Evolutionary conservation across 53 echinoderm and acorn worm species (phyloP).

Genomic region (Holothuria scabra): DNA sequence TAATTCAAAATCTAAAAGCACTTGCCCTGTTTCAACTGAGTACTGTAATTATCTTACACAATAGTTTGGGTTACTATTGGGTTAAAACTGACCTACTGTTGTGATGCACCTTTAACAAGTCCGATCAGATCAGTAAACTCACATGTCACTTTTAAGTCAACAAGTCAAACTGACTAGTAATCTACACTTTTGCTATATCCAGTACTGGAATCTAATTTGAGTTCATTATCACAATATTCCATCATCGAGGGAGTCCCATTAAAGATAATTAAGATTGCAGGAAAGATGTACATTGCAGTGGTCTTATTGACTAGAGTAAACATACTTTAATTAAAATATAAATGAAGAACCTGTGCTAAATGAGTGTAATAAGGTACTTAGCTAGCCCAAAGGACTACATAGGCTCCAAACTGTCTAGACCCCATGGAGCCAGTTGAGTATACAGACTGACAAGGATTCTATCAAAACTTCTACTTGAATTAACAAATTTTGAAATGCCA

Average conservation of each 20-base stretch:
- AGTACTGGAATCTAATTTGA: slow-evolving; percentile 16
- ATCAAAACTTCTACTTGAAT: slow-evolving; percentile 3
- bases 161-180: not conserved
- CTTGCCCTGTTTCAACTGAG: no score
- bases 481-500: no score
- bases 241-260: slow-evolving; percentile 13
- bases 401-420: slow-evolving; percentile 31
- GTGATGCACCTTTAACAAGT: no score
- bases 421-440: slow-evolving; percentile 14
- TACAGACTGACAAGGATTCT: slow-evolving; percentile 7
- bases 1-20: no score
- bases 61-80: no score
- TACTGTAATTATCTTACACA: no score
- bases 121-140: no score
- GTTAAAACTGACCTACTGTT: no score
- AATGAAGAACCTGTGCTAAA: slow-evolving; percentile 23
- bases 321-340: slow-evolving; percentile 34
- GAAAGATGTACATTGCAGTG: slow-evolving; percentile 23
- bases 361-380: slow-evolving; percentile 33
- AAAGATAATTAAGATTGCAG: slow-evolving; percentile 37
- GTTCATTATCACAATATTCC: slow-evolving; percentile 23
- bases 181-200: slow-evolving; percentile 4
- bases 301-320: slow-evolving; percentile 11
- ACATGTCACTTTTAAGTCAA: slow-evolving; percentile 29
- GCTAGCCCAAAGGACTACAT: slow-evolving; percentile 8